Evolutionary conservation across 2,113 vertebrate species (phyloP).

Genomic region (Platichthys stellatus): DNA sequence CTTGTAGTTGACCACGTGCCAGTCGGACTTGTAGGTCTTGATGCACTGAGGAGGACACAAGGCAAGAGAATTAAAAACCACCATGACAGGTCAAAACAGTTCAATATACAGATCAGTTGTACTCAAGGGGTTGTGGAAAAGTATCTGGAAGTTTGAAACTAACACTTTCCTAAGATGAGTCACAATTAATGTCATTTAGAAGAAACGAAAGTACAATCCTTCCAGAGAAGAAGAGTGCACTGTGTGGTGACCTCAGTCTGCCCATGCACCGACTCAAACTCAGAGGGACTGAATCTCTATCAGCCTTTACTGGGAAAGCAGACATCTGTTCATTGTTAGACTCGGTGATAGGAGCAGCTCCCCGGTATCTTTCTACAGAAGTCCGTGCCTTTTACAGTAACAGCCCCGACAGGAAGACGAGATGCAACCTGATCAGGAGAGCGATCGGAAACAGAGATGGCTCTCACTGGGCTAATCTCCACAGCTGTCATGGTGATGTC

Average conservation of each 20-base stretch:
- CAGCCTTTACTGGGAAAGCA: conserved; percentile 54
- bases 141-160: too few species aligned
- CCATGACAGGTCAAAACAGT: too few species aligned
- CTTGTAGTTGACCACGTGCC: conserved; percentile 97
- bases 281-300: conserved; percentile 45
- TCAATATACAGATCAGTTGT: too few species aligned
- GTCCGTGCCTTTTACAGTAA: conserved; percentile 66
- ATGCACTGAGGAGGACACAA: conserved; percentile 89
- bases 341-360: conserved; percentile 53
- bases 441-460: conserved; percentile 40
- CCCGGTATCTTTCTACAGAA: conserved; percentile 61
- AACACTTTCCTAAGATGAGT: too few species aligned
- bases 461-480: conserved; percentile 23
- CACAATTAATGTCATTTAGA: background rate
- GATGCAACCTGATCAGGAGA: conserved; percentile 61
- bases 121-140: background rate
- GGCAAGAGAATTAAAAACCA: conserved; percentile 16
- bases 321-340: conserved; percentile 80
- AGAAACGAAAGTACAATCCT: conserved; percentile 14
- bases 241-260: conserved; percentile 7
- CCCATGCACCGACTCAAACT: conserved; percentile 31
- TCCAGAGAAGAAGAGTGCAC: background rate
- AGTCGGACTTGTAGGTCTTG: conserved; percentile 97
- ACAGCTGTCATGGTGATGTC: conserved; percentile 77
- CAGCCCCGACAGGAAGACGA: conserved; percentile 39